These are phyloP conservation scores for Acanthoscelides obtectus DNA, from an alignment of 2,888 invertebrate species.

Conservation along the genomic window DNA sequence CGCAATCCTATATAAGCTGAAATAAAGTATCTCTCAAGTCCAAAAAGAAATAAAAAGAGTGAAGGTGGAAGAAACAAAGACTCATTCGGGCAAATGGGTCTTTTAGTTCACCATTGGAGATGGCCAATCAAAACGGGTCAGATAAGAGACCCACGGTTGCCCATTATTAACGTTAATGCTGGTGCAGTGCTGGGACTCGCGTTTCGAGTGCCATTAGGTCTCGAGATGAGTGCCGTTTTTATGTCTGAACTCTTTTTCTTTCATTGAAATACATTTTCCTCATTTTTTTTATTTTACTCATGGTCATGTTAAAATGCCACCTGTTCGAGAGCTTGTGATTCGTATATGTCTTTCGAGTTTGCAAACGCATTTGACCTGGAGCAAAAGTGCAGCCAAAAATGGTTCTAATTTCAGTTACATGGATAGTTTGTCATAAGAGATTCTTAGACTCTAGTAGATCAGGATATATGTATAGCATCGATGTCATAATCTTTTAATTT, in stretches of 20 bases:
- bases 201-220: not conserved
- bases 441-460: too few species aligned
- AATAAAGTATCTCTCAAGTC: not conserved
- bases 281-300: not conserved
- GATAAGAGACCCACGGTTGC: not conserved
- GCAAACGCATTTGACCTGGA: too few species aligned
- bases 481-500: too few species aligned
- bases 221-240: not conserved
- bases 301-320: too few species aligned
- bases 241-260: not conserved
- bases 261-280: not conserved
- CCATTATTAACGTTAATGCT: not conserved
- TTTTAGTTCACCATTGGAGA: not conserved
- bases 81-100: not conserved
- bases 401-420: too few species aligned
- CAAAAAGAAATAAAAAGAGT: not conserved
- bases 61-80: not conserved
- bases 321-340: too few species aligned
- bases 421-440: too few species aligned
- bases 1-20: not conserved
- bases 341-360: too few species aligned
- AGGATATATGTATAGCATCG: too few species aligned
- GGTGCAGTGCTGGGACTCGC: not conserved
- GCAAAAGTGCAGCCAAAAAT: too few species aligned
- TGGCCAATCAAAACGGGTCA: not conserved